Conservation (phyloP, 2,888 invertebrate genomes). For the Coleophora deauratella region DNA sequence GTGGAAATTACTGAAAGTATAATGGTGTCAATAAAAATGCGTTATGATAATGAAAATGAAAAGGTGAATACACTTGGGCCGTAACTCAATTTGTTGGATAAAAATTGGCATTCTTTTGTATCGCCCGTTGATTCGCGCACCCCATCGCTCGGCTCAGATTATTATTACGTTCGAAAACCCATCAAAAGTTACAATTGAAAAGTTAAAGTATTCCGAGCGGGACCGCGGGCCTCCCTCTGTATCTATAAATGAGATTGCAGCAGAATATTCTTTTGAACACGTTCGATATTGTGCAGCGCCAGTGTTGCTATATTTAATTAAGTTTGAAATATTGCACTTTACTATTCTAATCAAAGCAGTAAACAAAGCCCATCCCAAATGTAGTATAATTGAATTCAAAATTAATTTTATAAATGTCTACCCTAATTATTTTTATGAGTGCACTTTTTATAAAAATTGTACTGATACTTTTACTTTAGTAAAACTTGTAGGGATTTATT, state of each 20-base stretch:
- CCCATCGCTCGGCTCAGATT: constrained; percentile 65
- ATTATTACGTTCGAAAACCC: constrained; percentile 74
- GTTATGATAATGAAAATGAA: constrained; percentile 32
- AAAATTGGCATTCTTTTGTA: constrained; percentile 71
- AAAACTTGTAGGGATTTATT: too few relatives aligned
- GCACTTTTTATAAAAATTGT: too few relatives aligned
- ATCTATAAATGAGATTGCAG: constrained; percentile 66
- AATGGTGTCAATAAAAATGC: constrained; percentile 40
- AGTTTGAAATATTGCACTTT: constrained; percentile 13
- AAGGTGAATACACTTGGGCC: constrained; percentile 46
- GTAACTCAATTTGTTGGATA: constrained; percentile 68
- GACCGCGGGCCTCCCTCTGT: constrained; percentile 55
- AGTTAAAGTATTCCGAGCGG: constrained; percentile 72
- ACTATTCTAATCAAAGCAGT: constrained; percentile 15
- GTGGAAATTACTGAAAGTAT: constrained; percentile 7
- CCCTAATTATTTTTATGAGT: too few relatives aligned
- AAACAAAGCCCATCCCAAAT: too few relatives aligned
- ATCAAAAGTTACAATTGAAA: constrained; percentile 75
- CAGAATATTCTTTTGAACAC: constrained; percentile 62
- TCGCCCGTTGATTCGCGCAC: constrained; percentile 60
- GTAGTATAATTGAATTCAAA: too few relatives aligned
- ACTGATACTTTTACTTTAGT: too few relatives aligned
- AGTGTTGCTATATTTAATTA: constrained; percentile 27
- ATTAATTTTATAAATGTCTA: too few relatives aligned
- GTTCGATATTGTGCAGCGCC: constrained; percentile 33